These are phyloP conservation scores for Crotalus horridus DNA, from an alignment of 2,113 vertebrate species.

Conservation along the genomic window DNA sequence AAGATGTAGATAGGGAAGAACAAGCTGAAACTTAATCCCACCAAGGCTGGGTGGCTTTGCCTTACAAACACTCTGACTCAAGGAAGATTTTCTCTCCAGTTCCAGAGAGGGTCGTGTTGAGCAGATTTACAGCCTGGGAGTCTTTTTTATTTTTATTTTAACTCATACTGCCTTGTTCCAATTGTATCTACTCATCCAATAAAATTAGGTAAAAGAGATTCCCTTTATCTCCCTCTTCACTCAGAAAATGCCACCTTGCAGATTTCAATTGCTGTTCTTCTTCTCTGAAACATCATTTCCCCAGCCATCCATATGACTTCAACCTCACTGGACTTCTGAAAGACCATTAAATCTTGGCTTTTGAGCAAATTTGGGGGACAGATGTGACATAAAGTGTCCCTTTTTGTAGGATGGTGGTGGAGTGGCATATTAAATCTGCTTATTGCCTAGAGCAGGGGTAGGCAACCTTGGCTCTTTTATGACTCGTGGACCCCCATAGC, in stretches of 20 bases:
- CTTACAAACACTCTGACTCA: background rate
- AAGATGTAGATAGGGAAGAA: background rate
- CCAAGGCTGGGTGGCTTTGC: background rate
- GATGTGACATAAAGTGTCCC: background rate
- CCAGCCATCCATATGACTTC: background rate
- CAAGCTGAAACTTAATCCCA: background rate
- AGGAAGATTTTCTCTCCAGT: background rate
- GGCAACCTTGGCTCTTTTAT: too few relatives aligned
- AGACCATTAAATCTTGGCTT: background rate
- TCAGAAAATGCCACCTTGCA: background rate
- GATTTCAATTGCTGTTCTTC: background rate
- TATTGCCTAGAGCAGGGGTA: background rate
- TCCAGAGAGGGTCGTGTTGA: background rate
- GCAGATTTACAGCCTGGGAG: background rate
- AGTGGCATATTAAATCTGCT: background rate
- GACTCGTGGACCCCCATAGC: too few relatives aligned
- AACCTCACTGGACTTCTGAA: background rate
- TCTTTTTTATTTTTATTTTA: background rate
- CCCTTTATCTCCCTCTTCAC: background rate
- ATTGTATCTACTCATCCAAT: background rate
- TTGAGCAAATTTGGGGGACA: background rate
- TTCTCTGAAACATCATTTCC: background rate
- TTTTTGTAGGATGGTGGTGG: background rate
- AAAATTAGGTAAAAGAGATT: background rate
- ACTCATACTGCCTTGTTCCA: background rate